Evolutionary conservation across 2,797 vertebrate genomes (phyloP).

Genomic region (Danio tinwini): DNA sequence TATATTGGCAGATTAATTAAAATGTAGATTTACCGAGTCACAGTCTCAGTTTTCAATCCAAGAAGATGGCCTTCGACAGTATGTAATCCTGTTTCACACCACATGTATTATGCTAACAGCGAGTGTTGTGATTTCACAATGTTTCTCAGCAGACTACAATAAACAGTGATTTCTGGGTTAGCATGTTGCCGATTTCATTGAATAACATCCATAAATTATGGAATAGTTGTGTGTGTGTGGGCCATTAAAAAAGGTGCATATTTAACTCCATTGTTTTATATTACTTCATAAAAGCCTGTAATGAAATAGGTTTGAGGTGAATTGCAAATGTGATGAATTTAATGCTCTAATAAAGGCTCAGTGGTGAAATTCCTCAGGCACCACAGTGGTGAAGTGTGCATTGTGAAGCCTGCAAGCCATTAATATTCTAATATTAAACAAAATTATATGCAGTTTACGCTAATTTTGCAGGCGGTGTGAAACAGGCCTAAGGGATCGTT

Average conservation of each 20-base stretch:
- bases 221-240: not conserved
- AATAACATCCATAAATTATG: not conserved
- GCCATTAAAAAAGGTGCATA: not conserved
- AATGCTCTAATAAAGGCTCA: not conserved
- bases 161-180: not conserved
- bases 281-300: constrained; percentile 1
- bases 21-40: not conserved
- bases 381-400: not conserved
- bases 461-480: not conserved
- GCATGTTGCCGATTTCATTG: not conserved
- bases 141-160: not conserved
- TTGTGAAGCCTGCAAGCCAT: not conserved
- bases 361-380: not conserved
- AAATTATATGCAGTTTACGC: not conserved
- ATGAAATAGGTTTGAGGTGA: not conserved
- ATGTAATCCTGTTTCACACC: not conserved
- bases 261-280: not conserved
- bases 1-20: not conserved
- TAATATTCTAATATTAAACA: not conserved
- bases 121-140: not conserved
- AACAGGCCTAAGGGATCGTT: not conserved
- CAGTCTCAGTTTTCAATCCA: not conserved
- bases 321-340: not conserved
- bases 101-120: not conserved
- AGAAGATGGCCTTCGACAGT: not conserved